Evolutionary conservation across 2,888 invertebrate genomes (phyloP).

Genomic region (Oxyscelio sp.): DNA sequence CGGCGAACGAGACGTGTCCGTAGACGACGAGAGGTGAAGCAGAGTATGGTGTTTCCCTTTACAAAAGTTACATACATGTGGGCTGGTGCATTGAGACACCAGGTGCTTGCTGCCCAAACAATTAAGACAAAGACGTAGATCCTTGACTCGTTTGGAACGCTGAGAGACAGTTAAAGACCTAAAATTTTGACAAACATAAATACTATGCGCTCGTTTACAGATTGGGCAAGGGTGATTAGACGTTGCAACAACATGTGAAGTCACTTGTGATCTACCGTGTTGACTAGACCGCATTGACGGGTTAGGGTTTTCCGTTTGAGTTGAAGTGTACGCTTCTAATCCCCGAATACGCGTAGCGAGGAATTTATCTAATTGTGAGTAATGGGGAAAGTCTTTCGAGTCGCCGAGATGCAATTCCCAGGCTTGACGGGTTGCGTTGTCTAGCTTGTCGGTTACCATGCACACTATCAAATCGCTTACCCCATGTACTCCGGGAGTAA

Average conservation of each 20-base stretch:
- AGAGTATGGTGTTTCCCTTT: background rate
- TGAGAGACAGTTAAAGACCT: background rate
- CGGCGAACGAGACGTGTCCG: background rate
- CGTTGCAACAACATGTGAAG: background rate
- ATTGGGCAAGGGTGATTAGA: background rate
- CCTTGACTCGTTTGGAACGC: background rate
- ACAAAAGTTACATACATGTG: background rate
- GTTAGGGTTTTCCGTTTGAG: background rate
- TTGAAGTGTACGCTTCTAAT: background rate
- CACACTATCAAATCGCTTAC: background rate
- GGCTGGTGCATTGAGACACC: background rate
- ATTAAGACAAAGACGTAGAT: background rate
- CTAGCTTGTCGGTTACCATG: too few species aligned
- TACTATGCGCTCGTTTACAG: background rate
- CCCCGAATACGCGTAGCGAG: background rate
- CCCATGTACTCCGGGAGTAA: background rate
- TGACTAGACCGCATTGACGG: background rate
- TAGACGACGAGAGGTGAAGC: background rate
- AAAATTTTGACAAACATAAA: background rate
- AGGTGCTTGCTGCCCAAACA: background rate
- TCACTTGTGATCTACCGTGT: background rate
- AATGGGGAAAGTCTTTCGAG: background rate
- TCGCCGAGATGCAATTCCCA: background rate
- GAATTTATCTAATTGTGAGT: background rate
- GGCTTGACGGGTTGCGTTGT: too few species aligned